Evolutionary conservation across 2,888 invertebrate species (phyloP), one percentile per base, ranked within the genome.

Genomic region (Pocota personata): DNA sequence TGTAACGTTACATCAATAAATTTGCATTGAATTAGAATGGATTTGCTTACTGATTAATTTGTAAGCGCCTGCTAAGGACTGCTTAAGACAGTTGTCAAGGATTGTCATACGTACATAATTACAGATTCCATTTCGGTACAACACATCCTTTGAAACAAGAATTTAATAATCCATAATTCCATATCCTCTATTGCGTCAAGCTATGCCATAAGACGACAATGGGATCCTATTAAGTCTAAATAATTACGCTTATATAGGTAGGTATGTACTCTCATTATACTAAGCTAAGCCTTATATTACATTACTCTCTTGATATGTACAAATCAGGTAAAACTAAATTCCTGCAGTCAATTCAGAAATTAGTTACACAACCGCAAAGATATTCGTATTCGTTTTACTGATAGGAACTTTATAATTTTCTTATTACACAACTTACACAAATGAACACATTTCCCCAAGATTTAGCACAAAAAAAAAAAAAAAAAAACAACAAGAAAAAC

Each of bases 401-500:
- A 40, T 40, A 40, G 16, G 24, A 76, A 67, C 30, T 77, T 67
- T 35, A 24, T 46, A 71, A 78, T 64, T 64, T 57, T 21, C 64
- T 50, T 64, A 58, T 79, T 71, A 43, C 21, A 55, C 52, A 62
- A 77, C 43, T 77, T 71, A 58, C 52, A 50, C 50, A 57, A 73
- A 67, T 82, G 69, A 69, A 75, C 37, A 69, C 14, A 76, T 21
- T 62, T 40, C 21, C 37, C 19, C 1, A 62, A 52, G 75, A 35
- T 60, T 46, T 35, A 8, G 21, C 24, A 30, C n/a, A n/a, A n/a
- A n/a, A n/a, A n/a, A n/a, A n/a, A n/a, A n/a, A n/a, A n/a, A n/a
- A n/a, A n/a, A 8, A 30, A 43, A 43, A n/a, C n/a, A n/a, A n/a
- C n/a, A 19, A 12, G 43, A 66, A 7, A 35, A 52, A 60, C 21